A percentile compares a stretch with the other conserved stretches of the same genome.
Conservation (phyloP, 2,888 invertebrate genomes). For the Mesorhabditis sp. region DNA sequence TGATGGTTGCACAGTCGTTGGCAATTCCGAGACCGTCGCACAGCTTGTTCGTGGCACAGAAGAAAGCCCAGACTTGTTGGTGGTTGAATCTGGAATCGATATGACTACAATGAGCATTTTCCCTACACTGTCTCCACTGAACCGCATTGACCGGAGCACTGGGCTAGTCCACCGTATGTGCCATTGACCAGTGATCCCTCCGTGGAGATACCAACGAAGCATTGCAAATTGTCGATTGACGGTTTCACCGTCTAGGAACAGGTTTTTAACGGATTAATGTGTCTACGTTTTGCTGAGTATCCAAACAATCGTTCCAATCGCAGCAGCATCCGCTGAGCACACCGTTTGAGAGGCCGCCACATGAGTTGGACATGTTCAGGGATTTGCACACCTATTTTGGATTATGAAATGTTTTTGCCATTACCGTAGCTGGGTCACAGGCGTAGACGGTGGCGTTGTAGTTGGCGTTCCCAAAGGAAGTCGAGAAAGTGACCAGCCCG, state of each 20-base stretch:
- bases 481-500: not conserved
- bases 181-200: not conserved
- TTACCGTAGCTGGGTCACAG: slow-evolving; percentile 2
- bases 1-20: slow-evolving; percentile 22
- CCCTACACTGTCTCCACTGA: not conserved
- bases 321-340: not conserved
- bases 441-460: not conserved
- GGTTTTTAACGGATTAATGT: not conserved
- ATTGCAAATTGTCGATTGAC: not conserved
- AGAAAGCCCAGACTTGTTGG: not conserved
- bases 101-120: not conserved
- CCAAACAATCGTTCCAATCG: slow-evolving; percentile 6
- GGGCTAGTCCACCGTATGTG: not conserved
- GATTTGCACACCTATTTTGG: not conserved
- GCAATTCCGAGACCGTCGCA: slow-evolving; percentile 25
- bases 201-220: not conserved
- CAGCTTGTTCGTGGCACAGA: slow-evolving; percentile 3
- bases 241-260: not conserved
- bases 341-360: not conserved
- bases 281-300: not conserved
- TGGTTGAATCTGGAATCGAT: not conserved
- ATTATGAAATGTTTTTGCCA: not conserved
- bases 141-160: not conserved
- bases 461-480: not conserved
- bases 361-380: not conserved